phyloP scores from a whole-genome alignment of 1,140 invertebrate species.

The Lysiphlebus fabarum region DNA sequence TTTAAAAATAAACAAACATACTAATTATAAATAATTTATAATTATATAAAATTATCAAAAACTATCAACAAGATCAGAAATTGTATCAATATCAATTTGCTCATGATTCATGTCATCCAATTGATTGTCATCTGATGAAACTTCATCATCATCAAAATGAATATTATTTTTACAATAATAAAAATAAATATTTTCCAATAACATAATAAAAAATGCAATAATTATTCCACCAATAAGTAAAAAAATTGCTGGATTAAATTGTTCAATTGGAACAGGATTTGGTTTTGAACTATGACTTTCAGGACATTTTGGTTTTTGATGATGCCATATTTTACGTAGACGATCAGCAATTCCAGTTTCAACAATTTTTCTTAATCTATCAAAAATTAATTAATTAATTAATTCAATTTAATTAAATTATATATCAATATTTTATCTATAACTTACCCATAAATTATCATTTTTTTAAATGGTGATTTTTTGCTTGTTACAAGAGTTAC shows the following conservation, averaged over 20 bases:
- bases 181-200: slow-evolving; percentile 9
- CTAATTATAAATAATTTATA: no score
- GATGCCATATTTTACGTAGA: slow-evolving; percentile 32
- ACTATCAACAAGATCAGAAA: no score
- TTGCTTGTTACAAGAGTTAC: slow-evolving; percentile 34
- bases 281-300: slow-evolving; percentile 35
- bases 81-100: no score
- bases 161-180: not conserved
- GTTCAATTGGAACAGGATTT: slow-evolving; percentile 30
- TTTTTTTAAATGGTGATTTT: slow-evolving; percentile 41
- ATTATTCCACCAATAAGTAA: slow-evolving; percentile 28
- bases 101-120: no score
- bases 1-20: no score
- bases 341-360: slow-evolving; percentile 32
- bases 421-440: not conserved
- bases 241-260: slow-evolving; percentile 37
- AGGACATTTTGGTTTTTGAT: slow-evolving; percentile 33
- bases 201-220: slow-evolving; percentile 28
- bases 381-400: not conserved
- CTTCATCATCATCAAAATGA: not conserved
- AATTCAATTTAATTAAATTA: no score
- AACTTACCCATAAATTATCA: slow-evolving; percentile 39
- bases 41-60: no score
- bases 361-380: slow-evolving; percentile 33
- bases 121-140: no score